These are phyloP conservation scores for Aphaenogaster rudis DNA, from an alignment of 1,140 invertebrate genomes.

Conservation along the genomic window DNA sequence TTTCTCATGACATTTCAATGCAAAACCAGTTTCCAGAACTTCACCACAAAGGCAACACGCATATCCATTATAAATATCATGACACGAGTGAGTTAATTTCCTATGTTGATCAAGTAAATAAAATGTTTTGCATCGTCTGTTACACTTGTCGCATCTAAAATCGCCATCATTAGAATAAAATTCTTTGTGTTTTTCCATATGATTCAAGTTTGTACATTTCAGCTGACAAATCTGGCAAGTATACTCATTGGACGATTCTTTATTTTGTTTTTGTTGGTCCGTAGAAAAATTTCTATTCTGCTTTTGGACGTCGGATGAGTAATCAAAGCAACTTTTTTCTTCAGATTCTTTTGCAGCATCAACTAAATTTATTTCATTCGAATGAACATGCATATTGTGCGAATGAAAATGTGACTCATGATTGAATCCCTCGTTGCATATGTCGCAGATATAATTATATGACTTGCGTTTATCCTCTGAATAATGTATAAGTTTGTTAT, in stretches of 20 bases:
- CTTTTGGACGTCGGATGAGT: not conserved
- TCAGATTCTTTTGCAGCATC: not conserved
- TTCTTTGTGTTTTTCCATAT: slow-evolving; percentile 63
- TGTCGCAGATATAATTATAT: slow-evolving; percentile 65
- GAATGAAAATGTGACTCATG: slow-evolving; percentile 73
- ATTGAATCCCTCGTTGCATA: slow-evolving; percentile 77
- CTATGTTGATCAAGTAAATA: slow-evolving; percentile 66
- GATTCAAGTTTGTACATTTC: slow-evolving; percentile 51
- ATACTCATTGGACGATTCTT: not conserved
- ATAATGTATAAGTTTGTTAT: slow-evolving; percentile 75
- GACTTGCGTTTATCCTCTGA: slow-evolving; percentile 29
- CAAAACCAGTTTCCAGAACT: slow-evolving; percentile 57
- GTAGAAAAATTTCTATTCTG: not conserved
- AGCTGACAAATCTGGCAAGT: slow-evolving; percentile 69
- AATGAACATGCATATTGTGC: slow-evolving; percentile 77
- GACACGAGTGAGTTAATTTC: slow-evolving; percentile 60
- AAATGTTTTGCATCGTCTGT: slow-evolving; percentile 60
- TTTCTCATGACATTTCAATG: slow-evolving; percentile 71
- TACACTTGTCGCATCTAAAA: slow-evolving; percentile 74
- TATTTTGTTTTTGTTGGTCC: not conserved
- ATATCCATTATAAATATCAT: not conserved
- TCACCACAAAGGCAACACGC: slow-evolving; percentile 72
- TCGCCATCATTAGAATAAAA: slow-evolving; percentile 74
- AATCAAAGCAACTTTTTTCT: not conserved
- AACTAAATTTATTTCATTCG: not conserved